Evolutionary conservation across 1,140 invertebrate species (phyloP).

Genomic region (Drosophila dunni): DNA sequence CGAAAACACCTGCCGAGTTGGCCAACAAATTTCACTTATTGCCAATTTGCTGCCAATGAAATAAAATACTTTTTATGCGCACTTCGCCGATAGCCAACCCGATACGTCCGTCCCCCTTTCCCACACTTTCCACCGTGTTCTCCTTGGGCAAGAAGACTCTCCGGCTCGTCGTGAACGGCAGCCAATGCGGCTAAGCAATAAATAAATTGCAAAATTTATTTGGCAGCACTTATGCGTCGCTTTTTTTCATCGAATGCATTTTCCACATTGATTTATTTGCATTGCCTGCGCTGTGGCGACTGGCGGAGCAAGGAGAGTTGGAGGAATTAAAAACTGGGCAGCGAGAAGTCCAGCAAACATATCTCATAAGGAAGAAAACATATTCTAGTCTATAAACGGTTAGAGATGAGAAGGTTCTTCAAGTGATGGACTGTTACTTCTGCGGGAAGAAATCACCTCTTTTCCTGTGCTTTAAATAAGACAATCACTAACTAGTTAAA

Average conservation of each 20-base stretch:
- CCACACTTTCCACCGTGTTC: background rate
- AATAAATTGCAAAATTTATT: conserved; percentile 83
- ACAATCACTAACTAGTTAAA: no score
- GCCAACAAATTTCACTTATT: conserved; percentile 82
- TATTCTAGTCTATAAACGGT: conserved; percentile 56
- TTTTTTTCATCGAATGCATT: conserved; percentile 78
- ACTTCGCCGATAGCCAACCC: conserved; percentile 62
- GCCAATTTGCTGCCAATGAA: conserved; percentile 81
- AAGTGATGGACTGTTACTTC: background rate
- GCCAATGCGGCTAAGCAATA: conserved; percentile 64
- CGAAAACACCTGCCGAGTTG: conserved; percentile 68
- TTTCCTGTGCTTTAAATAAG: background rate
- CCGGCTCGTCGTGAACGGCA: conserved; percentile 38
- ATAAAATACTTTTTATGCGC: conserved; percentile 73
- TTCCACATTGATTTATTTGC: conserved; percentile 79
- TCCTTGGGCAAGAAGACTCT: conserved; percentile 6
- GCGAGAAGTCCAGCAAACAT: conserved; percentile 44
- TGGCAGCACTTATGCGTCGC: conserved; percentile 80
- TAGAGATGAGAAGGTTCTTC: conserved; percentile 42
- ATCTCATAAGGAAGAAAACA: conserved; percentile 56
- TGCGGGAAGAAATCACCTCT: background rate
- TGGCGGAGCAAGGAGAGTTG: background rate
- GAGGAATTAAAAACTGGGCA: conserved; percentile 7
- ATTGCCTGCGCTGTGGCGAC: conserved; percentile 38
- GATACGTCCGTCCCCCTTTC: conserved; percentile 6